Evolutionary conservation across 2,888 invertebrate species (phyloP).

Genomic region (Drepana falcataria): DNA sequence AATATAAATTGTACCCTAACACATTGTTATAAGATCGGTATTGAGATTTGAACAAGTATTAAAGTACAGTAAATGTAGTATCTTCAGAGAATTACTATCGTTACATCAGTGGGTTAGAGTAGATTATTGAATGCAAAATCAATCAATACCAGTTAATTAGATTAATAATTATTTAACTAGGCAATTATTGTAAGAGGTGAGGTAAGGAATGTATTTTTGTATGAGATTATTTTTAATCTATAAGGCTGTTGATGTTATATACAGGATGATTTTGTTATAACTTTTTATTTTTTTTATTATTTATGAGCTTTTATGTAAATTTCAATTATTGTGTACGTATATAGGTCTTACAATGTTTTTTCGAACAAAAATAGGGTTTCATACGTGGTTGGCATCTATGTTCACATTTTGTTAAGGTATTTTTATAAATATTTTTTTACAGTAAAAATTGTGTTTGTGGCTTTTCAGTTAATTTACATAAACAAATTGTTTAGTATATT

Average conservation of each 20-base stretch:
- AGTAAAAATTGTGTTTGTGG: no score
- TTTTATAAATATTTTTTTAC: no score
- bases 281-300: neutral
- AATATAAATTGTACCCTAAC: neutral
- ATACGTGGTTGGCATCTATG: no score
- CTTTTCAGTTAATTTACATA: conserved; percentile 11
- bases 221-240: conserved; percentile 35
- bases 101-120: neutral
- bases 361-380: no score
- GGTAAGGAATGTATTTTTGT: conserved; percentile 16
- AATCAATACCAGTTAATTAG: conserved; percentile 14
- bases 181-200: conserved; percentile 9
- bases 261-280: conserved; percentile 15
- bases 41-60: neutral
- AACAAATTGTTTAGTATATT: conserved; percentile 8
- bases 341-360: conserved; percentile 4
- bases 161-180: conserved; percentile 7
- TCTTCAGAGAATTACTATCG: neutral
- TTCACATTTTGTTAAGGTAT: no score
- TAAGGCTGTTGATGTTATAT: conserved; percentile 38
- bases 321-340: conserved; percentile 7
- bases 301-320: conserved; percentile 3
- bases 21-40: neutral
- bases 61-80: no score
- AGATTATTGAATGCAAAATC: neutral